Evolutionary conservation across 2,797 vertebrate species (phyloP).

Genomic region (Acanthis flammea): DNA sequence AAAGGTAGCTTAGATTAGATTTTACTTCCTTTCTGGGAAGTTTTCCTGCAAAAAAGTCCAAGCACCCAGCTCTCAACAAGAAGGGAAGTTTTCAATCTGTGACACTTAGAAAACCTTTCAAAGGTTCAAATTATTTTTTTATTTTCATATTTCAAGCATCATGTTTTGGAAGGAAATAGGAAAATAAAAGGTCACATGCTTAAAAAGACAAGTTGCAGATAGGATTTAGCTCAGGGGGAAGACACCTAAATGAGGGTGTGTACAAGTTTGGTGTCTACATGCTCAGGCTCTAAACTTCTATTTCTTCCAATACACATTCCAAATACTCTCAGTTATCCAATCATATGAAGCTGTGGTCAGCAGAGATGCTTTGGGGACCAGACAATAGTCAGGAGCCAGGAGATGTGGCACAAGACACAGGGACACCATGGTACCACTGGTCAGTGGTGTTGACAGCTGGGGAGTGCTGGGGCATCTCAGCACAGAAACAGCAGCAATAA

Average conservation of each 20-base stretch:
- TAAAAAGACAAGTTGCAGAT: not conserved
- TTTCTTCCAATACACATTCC: not conserved
- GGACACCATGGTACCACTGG: accelerated
- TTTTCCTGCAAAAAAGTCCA: not conserved
- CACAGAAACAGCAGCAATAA: not conserved
- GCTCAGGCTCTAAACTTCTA: not conserved
- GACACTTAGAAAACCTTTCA: not conserved
- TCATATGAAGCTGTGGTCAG: not conserved
- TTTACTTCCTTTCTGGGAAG: not conserved
- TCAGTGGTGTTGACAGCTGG: not conserved
- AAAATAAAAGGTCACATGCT: not conserved
- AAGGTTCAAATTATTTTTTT: not conserved
- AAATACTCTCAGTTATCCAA: not conserved
- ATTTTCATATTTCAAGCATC: not conserved
- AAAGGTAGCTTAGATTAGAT: not conserved
- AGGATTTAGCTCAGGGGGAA: not conserved
- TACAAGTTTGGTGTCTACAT: not conserved
- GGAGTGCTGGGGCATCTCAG: not conserved
- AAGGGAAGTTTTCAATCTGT: not conserved
- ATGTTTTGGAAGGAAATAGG: not conserved
- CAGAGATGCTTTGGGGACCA: not conserved
- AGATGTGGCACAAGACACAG: not conserved
- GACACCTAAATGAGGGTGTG: not conserved
- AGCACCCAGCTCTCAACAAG: not conserved
- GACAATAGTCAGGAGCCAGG: not conserved